These are phyloP conservation scores for Cyphomyrus plagiostoma DNA, from an alignment of 2,113 vertebrate genomes.

Conservation along the genomic window DNA sequence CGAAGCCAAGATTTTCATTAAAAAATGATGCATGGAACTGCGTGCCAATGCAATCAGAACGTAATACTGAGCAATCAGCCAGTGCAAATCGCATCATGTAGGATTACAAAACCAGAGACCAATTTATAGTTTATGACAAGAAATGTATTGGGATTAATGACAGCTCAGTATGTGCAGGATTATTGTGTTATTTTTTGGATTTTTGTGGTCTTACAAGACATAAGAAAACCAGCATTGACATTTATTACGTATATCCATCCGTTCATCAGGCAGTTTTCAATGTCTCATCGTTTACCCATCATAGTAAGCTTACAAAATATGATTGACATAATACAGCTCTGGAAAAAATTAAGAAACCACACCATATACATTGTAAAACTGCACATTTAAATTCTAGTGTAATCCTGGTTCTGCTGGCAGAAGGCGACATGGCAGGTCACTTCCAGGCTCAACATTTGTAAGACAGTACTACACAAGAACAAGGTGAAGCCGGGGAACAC, in stretches of 20 bases:
- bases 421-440: too few relatives aligned
- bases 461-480: too few relatives aligned
- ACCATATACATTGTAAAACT: too few relatives aligned
- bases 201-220: neutral
- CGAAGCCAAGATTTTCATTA: neutral
- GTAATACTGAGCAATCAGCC: neutral
- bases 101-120: neutral
- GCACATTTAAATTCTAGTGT: too few relatives aligned
- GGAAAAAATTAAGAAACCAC: too few relatives aligned
- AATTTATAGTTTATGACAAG: conserved; percentile 5
- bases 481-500: too few relatives aligned
- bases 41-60: neutral
- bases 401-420: too few relatives aligned
- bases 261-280: neutral
- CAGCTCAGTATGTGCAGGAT: neutral
- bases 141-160: neutral
- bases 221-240: neutral
- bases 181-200: neutral
- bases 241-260: neutral
- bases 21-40: neutral
- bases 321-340: neutral
- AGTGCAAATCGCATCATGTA: neutral
- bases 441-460: too few relatives aligned
- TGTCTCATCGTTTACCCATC: neutral
- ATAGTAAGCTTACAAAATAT: neutral